Evolutionary conservation across 2,888 invertebrate species (phyloP), one percentile per base, ranked within the genome.

Genomic region (Spodoptera littoralis): DNA sequence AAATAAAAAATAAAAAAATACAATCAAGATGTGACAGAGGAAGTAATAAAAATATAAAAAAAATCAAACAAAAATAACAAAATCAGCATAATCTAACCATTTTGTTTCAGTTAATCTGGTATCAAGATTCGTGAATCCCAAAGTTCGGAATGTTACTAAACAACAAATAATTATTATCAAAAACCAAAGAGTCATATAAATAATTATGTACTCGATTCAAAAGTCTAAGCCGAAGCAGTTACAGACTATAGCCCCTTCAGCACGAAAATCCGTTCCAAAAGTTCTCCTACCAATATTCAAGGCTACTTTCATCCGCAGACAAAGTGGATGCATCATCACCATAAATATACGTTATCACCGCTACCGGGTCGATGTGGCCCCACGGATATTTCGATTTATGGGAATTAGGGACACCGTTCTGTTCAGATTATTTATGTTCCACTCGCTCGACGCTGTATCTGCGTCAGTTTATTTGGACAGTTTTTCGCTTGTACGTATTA

Each of bases 351-450:
- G 81, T 81, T 87, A 85, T 88, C 88, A 77, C 62, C 77, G 55
- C 73, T 44, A 61, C 53, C 66, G 66, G 77, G 67, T 77, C 80
- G 77, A 73, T 77, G 80, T 75, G 78, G 80, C 78, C 76, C 78
- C 70, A 73, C 79, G 83, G 83, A 83, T 83, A 84, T 84, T 82
- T 84, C 85, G 87, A 90, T 89, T 87, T 89, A 89, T 88, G 86
- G 73, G 87, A 85, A 87, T 89, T 87, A 88, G 84, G 71, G 77
- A 75, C 62, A 64, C 60, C 66, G 69, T 62, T 64, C 71, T 65
- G 66, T 79, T 65, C 72, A 59, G 59, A 80, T 82, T 80, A 81
- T 81, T 81, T 82, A 81, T 81, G 82, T 79, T 76, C 44, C 57
- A 73, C 62, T 76, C 65, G 73, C 54, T 61, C 61, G 46, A 12